Evolutionary conservation across 2,888 invertebrate genomes (phyloP).

Genomic region (Parasteatoda lunata): DNA sequence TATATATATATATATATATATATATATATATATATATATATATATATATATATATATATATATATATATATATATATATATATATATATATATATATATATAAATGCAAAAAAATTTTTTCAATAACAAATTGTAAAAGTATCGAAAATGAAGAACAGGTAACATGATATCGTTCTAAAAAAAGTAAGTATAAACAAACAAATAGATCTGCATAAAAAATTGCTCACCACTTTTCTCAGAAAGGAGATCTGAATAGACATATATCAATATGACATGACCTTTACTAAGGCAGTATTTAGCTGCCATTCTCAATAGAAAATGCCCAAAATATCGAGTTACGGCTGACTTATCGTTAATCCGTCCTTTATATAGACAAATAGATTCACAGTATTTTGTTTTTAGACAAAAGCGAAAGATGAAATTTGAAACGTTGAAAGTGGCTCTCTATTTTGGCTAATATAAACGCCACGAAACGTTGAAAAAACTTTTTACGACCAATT

Average conservation of each 20-base stretch:
- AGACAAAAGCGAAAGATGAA: constrained; percentile 36
- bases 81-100: too few relatives aligned
- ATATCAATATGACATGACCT: constrained; percentile 66
- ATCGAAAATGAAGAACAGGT: constrained; percentile 63
- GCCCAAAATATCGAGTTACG: constrained; percentile 59
- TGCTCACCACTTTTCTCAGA: constrained; percentile 49
- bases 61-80: too few relatives aligned
- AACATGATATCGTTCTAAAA: constrained; percentile 37
- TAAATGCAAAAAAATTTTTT: too few relatives aligned
- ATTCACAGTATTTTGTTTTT: constrained; percentile 55
- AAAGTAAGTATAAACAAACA: constrained; percentile 10
- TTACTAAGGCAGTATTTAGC: constrained; percentile 67
- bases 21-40: too few relatives aligned
- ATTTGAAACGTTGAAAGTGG: constrained; percentile 32
- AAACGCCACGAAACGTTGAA: constrained; percentile 45
- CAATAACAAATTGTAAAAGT: constrained; percentile 7
- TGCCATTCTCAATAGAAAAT: constrained; percentile 55
- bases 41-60: too few relatives aligned
- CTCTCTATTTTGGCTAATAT: constrained; percentile 57
- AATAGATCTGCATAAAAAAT: constrained; percentile 33
- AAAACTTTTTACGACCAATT: constrained; percentile 54
- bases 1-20: too few relatives aligned
- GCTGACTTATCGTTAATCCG: constrained; percentile 64
- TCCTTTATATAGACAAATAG: constrained; percentile 56
- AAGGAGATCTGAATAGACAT: constrained; percentile 50